Evolutionary conservation across 2,113 vertebrate genomes (phyloP).

Genomic region (Rhinolophus ferrumequinum): DNA sequence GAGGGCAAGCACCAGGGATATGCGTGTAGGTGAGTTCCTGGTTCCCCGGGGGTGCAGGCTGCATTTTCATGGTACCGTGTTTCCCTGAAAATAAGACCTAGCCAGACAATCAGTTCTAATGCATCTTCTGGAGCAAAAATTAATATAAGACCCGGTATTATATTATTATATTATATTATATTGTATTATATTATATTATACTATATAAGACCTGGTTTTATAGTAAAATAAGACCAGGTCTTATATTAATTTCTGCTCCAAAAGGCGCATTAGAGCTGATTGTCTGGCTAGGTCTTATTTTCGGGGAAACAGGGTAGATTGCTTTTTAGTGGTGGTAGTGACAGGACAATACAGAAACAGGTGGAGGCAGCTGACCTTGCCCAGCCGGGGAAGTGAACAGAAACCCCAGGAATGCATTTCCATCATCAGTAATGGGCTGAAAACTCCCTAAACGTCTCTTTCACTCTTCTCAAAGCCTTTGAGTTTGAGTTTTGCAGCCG

Average conservation of each 20-base stretch:
- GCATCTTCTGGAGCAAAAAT: no score
- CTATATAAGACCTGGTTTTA: no score
- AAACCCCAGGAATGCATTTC: not conserved
- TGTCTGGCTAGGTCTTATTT: no score
- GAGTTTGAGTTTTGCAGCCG: not conserved
- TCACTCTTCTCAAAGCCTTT: not conserved
- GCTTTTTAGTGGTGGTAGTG: accelerated
- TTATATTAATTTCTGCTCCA: no score
- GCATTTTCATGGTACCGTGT: not conserved
- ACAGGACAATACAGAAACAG: not conserved
- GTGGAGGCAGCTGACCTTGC: not conserved
- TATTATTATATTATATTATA: no score
- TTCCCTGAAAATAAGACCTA: no score
- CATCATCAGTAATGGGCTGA: no score
- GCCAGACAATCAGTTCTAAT: no score
- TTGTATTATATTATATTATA: no score
- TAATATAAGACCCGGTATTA: no score
- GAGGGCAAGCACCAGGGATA: not conserved
- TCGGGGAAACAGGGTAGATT: not conserved
- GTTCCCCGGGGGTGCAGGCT: not conserved
- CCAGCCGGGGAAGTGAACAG: not conserved
- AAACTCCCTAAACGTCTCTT: not conserved
- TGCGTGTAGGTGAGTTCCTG: not conserved
- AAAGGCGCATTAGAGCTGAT: no score
- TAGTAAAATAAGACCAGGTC: no score